Base-by-base conservation (phyloP, 2,888 invertebrate species). In the Oegoconia quadripuncta region DNA sequence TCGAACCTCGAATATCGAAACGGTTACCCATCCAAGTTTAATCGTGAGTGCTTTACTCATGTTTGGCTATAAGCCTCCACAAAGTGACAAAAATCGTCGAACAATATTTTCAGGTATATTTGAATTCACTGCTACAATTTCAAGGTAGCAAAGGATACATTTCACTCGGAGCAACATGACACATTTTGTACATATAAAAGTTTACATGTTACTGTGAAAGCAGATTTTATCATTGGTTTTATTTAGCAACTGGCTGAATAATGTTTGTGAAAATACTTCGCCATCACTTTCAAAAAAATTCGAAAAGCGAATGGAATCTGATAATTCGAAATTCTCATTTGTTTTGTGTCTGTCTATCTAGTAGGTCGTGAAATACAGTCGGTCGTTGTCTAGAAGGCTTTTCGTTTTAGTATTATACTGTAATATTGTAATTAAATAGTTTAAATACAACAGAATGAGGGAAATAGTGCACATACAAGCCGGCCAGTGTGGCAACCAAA, bases 401-500 rank as follows among this genome's bases (percentile, higher is more conserved):
- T 48, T 52, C 43, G 46, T 51, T 51, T 30, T 50, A 62, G 59
- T 55, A 55, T 46, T 51, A 37, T 23, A 15, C 25, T 29, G 39
- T 35, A 35, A 28, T 17, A 41, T 49, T n/a, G n/a, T n/a, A n/a
- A n/a, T n/a, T n/a, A n/a, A n/a, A 38, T 42, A 37, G 37, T 32
- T 23, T 46, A 28, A 31, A 37, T 25, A 29, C 23, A 42, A 52
- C 57, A 87, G 70, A 64, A 94, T 94, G 94, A 90, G 94, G 74
- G 94, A 94, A 89, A 94, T 94, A 64, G 92, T 93, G 42, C 93
- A 93, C 63, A 90, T 94, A 61, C 94, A 94, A 75, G 93, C 92
- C 48, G 94, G 94, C 46, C 94, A 94, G 74, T 94, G 94, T 73
- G 94, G 94, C 43, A 87, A 87, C 54, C 86, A 86, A 64, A 86